Evolutionary conservation across 2,888 invertebrate species (phyloP).

Genomic region (Chloromyia formosa): DNA sequence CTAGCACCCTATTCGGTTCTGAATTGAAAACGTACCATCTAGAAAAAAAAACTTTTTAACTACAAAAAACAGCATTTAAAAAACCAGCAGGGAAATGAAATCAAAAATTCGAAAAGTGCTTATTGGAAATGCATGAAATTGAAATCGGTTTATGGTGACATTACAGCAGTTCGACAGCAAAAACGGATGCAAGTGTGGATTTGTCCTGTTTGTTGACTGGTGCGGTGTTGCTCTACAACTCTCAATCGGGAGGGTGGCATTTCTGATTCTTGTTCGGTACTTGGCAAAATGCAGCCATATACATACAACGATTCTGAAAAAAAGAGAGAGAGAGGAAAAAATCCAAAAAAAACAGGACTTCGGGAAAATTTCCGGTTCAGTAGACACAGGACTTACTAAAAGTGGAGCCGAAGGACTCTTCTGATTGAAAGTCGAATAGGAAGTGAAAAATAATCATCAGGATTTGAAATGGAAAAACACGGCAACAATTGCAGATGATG

Average conservation of each 20-base stretch:
- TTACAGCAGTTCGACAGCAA: constrained; percentile 27
- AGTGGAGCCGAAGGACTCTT: background rate
- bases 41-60: no score
- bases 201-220: constrained; percentile 26
- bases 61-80: no score
- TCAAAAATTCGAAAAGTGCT: constrained; percentile 39
- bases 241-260: no score
- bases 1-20: no score
- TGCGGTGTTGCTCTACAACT: background rate
- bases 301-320: background rate
- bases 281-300: no score
- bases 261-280: no score
- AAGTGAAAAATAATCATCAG: constrained; percentile 41
- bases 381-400: background rate
- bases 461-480: constrained; percentile 45
- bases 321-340: background rate
- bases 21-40: no score
- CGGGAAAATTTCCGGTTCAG: background rate
- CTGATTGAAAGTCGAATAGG: constrained; percentile 33
- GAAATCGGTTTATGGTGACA: constrained; percentile 46
- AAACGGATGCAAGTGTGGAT: background rate
- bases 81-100: constrained; percentile 15
- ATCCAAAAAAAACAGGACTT: background rate
- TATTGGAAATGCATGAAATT: constrained; percentile 49
- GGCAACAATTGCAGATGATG: constrained; percentile 39